Conservation (phyloP, 1,140 invertebrate genomes). For the Neodiprion fabricii region DNA sequence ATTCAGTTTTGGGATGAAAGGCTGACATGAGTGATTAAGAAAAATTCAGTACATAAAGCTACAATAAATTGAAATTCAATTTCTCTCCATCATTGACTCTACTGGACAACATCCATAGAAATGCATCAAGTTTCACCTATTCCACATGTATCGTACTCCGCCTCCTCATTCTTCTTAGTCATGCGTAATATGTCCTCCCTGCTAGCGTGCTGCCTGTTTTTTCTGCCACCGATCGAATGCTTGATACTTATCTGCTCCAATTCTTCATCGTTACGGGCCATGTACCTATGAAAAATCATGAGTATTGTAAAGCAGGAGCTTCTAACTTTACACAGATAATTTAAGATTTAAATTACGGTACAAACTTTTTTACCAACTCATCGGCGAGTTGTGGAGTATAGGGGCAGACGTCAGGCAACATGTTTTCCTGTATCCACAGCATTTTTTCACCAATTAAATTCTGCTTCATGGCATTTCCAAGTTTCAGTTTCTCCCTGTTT, state of each 20-base stretch:
- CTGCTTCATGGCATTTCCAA: constrained; percentile 71
- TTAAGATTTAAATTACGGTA: constrained; percentile 29
- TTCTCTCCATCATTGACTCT: not conserved
- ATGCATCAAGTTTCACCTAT: constrained; percentile 61
- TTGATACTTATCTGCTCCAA: constrained; percentile 77
- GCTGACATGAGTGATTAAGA: no score
- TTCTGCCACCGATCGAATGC: constrained; percentile 73
- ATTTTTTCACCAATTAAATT: constrained; percentile 76
- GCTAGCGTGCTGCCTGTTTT: constrained; percentile 76
- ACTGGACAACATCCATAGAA: not conserved
- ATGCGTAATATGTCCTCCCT: constrained; percentile 77
- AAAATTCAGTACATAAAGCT: no score
- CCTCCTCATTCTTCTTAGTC: constrained; percentile 70
- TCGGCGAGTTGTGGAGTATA: constrained; percentile 66
- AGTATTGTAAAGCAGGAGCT: constrained; percentile 22
- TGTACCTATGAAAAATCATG: constrained; percentile 53
- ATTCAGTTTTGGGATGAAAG: no score
- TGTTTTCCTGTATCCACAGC: constrained; percentile 71
- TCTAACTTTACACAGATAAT: constrained; percentile 29
- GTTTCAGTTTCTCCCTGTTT: constrained; percentile 69
- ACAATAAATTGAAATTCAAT: no score
- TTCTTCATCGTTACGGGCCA: constrained; percentile 76
- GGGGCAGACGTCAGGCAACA: constrained; percentile 60
- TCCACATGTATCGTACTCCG: constrained; percentile 76
- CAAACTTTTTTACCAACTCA: constrained; percentile 67